A percentile compares a stretch with the other conserved stretches of the same genome.
Conservation (phyloP, 2,888 invertebrate genomes). For the Agonopterix arenella region DNA sequence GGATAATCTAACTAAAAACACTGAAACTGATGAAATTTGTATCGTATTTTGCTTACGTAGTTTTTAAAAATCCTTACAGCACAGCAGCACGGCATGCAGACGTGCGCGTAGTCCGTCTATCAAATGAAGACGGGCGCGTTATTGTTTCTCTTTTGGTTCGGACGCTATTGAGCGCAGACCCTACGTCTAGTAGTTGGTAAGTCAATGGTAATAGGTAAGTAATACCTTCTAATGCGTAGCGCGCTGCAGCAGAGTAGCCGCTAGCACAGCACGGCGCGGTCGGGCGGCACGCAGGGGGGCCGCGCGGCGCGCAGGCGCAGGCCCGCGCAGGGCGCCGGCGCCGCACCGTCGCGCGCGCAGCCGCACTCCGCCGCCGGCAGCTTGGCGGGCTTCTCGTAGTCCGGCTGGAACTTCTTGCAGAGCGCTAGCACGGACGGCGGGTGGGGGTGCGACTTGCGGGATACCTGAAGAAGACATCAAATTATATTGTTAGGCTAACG, state of each 20-base stretch:
- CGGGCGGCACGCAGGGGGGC: conserved; percentile 23
- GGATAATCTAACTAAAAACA: too few relatives aligned
- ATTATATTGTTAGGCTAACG: too few relatives aligned
- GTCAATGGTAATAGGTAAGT: too few relatives aligned
- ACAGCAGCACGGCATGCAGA: too few relatives aligned
- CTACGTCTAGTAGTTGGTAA: too few relatives aligned
- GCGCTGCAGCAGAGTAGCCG: conserved; percentile 23
- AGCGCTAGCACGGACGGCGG: conserved; percentile 72
- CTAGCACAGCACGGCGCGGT: conserved; percentile 58
- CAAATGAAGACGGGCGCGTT: too few relatives aligned
- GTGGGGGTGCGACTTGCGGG: conserved; percentile 77
- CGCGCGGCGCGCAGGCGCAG: conserved; percentile 26
- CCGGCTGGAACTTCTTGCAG: conserved; percentile 74
- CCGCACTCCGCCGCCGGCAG: conserved; percentile 23
- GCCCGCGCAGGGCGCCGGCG: conserved; percentile 25
- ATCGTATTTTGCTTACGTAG: too few relatives aligned
- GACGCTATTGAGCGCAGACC: too few relatives aligned
- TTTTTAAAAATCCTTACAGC: too few relatives aligned
- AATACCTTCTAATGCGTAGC: neutral
- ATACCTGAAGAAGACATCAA: conserved; percentile 41
- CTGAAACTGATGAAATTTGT: too few relatives aligned
- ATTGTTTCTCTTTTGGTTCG: too few relatives aligned
- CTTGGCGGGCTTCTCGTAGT: conserved; percentile 68
- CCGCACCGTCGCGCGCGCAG: conserved; percentile 8
- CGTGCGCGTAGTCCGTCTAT: too few relatives aligned